A percentile compares a stretch with the other conserved stretches of the same genome.
Conservation (phyloP, 2,888 invertebrate species). For the Macrosiphum euphorbiae region DNA sequence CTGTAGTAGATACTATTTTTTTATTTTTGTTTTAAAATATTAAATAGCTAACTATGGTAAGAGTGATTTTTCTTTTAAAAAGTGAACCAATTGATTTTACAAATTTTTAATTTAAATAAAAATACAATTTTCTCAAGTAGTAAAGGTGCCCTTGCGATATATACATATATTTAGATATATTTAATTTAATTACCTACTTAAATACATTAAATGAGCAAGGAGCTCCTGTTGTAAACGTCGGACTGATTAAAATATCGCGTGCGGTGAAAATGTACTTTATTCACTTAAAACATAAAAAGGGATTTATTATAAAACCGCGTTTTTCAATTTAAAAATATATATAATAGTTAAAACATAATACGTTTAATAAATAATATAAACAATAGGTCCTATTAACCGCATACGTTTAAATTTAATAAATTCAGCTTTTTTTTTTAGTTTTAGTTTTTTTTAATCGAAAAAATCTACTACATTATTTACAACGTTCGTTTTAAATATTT, state of each 20-base stretch:
- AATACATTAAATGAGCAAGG: background rate
- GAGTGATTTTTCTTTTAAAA: background rate
- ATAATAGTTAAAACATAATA: background rate
- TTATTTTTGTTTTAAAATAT: background rate
- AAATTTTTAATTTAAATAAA: background rate
- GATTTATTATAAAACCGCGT: background rate
- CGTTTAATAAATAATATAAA: background rate
- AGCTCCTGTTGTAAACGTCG: background rate
- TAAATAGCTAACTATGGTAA: background rate
- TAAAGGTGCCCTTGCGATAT: too few relatives aligned
- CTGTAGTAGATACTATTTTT: background rate
- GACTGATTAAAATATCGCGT: conserved; percentile 3
- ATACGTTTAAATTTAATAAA: background rate
- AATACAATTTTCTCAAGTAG: background rate
- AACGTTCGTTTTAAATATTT: background rate
- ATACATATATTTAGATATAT: background rate
- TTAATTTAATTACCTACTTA: background rate
- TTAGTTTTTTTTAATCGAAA: background rate
- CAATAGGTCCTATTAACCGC: background rate
- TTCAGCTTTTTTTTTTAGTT: background rate
- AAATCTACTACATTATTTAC: background rate
- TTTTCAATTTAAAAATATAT: background rate
- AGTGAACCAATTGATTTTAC: background rate
- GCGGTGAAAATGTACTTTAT: background rate
- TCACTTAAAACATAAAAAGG: background rate